Evolutionary conservation across 2,113 vertebrate genomes (phyloP).

Genomic region (Mobula birostris): DNA sequence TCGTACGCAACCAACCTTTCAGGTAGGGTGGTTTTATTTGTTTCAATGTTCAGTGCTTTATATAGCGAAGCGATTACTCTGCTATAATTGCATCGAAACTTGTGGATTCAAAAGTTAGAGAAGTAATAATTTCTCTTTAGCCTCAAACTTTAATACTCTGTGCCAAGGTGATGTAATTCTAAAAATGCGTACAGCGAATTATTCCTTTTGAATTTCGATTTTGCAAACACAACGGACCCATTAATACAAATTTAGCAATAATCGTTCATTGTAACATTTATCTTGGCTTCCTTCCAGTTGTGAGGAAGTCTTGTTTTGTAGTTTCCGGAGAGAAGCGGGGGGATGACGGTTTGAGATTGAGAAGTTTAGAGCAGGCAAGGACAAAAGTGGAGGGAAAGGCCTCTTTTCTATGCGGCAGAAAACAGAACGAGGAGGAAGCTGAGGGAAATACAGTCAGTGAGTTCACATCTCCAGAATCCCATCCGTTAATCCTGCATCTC

Average conservation of each 20-base stretch:
- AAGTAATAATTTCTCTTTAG: not conserved
- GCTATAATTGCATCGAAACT: not conserved
- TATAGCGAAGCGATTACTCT: not conserved
- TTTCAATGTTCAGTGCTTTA: not conserved
- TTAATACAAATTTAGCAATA: not conserved
- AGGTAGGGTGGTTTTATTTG: not conserved
- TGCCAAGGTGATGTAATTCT: not conserved
- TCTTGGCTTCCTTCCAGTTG: not conserved
- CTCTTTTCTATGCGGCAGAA: not conserved
- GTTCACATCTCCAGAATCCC: not conserved
- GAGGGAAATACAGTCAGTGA: too few species aligned
- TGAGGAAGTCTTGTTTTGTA: conserved; percentile 21
- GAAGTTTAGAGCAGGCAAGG: not conserved
- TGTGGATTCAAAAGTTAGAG: not conserved
- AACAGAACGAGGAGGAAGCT: not conserved
- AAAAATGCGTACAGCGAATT: too few species aligned
- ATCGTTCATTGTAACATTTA: conserved; percentile 9
- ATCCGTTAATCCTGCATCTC: too few species aligned
- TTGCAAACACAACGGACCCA: not conserved
- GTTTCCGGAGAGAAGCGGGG: conserved; percentile 38
- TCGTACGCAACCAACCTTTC: not conserved
- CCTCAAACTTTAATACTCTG: not conserved
- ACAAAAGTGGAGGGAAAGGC: not conserved
- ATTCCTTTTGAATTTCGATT: too few species aligned
- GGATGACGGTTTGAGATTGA: conserved; percentile 24